These are phyloP conservation scores for Synergus gifuensis DNA, from an alignment of 2,888 invertebrate genomes.

Conservation along the genomic window DNA sequence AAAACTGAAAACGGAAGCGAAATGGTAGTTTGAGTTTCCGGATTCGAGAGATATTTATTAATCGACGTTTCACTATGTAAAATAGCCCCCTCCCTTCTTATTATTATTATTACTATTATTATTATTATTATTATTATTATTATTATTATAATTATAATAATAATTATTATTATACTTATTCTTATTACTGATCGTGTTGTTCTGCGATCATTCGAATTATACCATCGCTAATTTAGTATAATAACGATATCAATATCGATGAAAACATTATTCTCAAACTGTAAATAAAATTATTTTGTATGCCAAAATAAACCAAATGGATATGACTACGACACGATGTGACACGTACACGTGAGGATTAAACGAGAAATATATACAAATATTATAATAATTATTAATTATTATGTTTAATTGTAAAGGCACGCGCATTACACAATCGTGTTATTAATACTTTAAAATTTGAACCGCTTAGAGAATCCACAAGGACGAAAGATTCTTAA, in stretches of 20 bases:
- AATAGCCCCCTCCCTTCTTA: slow-evolving; percentile 55
- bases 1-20: slow-evolving; percentile 40
- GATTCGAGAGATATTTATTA: slow-evolving; percentile 65
- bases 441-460: slow-evolving; percentile 33
- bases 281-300: slow-evolving; percentile 77
- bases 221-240: slow-evolving; percentile 67
- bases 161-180: slow-evolving; percentile 17
- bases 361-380: slow-evolving; percentile 38
- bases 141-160: too few relatives aligned
- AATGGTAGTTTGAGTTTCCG: slow-evolving; percentile 52
- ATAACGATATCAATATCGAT: slow-evolving; percentile 61
- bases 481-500: slow-evolving; percentile 14
- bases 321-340: slow-evolving; percentile 40
- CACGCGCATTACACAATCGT: slow-evolving; percentile 33
- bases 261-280: slow-evolving; percentile 70
- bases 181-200: slow-evolving; percentile 50
- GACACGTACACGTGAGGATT: slow-evolving; percentile 37
- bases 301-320: slow-evolving; percentile 75
- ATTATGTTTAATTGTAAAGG: slow-evolving; percentile 30
- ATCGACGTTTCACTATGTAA: slow-evolving; percentile 62
- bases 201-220: slow-evolving; percentile 56
- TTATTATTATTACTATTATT: too few relatives aligned
- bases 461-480: slow-evolving; percentile 37
- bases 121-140: too few relatives aligned
- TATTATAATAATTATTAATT: slow-evolving; percentile 36